Conservation (phyloP, 2,888 invertebrate genomes). For the Cancer borealis region DNA sequence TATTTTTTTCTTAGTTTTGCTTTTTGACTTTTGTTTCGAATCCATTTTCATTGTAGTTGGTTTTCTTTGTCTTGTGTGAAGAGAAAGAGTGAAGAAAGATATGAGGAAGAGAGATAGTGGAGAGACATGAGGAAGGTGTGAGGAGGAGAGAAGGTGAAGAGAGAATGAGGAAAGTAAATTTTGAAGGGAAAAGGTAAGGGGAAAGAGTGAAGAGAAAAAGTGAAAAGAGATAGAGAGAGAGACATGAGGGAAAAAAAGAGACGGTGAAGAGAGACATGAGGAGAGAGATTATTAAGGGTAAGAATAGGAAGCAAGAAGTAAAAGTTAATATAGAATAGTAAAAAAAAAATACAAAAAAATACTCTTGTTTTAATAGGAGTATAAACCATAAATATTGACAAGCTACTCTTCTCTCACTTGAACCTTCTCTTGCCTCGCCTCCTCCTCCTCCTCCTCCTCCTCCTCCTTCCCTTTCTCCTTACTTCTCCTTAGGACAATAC, state of each 20-base stretch:
- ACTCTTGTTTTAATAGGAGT: not conserved
- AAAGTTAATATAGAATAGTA: not conserved
- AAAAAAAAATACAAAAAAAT: not conserved
- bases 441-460: not conserved
- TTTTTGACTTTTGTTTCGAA: no score
- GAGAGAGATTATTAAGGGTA: not conserved
- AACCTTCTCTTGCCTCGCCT: not conserved
- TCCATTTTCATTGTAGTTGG: no score
- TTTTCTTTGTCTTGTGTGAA: no score
- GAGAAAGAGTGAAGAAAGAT: no score
- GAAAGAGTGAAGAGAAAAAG: no score
- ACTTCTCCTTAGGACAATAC: slow-evolving; percentile 4
- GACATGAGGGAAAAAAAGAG: slow-evolving; percentile 13
- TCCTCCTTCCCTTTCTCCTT: slow-evolving; percentile 4
- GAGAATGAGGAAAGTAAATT: not conserved
- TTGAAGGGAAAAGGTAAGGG: no score
- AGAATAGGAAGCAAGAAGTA: not conserved
- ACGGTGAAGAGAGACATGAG: not conserved
- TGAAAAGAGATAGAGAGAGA: not conserved
- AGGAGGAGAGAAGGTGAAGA: not conserved
- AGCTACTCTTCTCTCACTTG: not conserved
- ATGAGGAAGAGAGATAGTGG: no score
- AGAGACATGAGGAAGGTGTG: no score
- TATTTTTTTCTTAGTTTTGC: no score
- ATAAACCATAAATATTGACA: not conserved